These are phyloP conservation scores for Clarias platycephalus DNA, from an alignment of 2,797 vertebrate genomes.

Conservation along the genomic window DNA sequence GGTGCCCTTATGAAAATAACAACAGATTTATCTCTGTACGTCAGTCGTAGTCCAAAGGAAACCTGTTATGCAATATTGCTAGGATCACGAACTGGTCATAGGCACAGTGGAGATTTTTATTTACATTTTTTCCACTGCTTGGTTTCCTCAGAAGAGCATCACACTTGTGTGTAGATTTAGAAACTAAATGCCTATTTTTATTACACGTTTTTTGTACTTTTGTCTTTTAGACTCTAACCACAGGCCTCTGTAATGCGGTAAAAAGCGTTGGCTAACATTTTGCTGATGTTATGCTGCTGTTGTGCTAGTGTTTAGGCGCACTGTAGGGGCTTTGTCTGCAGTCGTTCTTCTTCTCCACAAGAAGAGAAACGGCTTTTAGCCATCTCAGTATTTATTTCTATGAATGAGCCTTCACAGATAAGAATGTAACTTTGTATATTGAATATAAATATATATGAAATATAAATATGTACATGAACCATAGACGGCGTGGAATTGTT, in stretches of 20 bases:
- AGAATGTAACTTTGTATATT: slow-evolving; percentile 99
- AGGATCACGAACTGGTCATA: slow-evolving; percentile 73
- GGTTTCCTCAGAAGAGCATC: slow-evolving; percentile 37
- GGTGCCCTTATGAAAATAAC: background rate
- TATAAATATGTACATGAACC: slow-evolving; percentile 91
- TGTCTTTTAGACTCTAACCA: slow-evolving; percentile 67
- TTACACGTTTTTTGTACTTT: slow-evolving; percentile 71
- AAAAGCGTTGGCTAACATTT: slow-evolving; percentile 60
- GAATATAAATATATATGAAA: slow-evolving; percentile 73
- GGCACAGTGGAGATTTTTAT: slow-evolving; percentile 69
- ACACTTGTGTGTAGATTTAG: slow-evolving; percentile 72
- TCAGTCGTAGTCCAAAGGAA: slow-evolving; percentile 4
- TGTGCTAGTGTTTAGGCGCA: slow-evolving; percentile 71
- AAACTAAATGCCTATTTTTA: slow-evolving; percentile 80
- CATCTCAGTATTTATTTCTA: slow-evolving; percentile 98
- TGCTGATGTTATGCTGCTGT: slow-evolving; percentile 65
- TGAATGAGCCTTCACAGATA: slow-evolving; percentile 91
- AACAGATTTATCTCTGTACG: background rate
- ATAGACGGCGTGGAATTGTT: slow-evolving; percentile 62
- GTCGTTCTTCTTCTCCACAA: slow-evolving; percentile 55
- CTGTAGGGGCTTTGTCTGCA: slow-evolving; percentile 60
- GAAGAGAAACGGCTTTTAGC: slow-evolving; percentile 74
- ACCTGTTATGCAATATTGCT: slow-evolving; percentile 62
- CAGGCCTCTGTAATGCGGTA: slow-evolving; percentile 69
- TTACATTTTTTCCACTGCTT: slow-evolving; percentile 66